These are phyloP conservation scores for Drosophila testacea DNA, from an alignment of 2,888 invertebrate genomes.

Conservation along the genomic window DNA sequence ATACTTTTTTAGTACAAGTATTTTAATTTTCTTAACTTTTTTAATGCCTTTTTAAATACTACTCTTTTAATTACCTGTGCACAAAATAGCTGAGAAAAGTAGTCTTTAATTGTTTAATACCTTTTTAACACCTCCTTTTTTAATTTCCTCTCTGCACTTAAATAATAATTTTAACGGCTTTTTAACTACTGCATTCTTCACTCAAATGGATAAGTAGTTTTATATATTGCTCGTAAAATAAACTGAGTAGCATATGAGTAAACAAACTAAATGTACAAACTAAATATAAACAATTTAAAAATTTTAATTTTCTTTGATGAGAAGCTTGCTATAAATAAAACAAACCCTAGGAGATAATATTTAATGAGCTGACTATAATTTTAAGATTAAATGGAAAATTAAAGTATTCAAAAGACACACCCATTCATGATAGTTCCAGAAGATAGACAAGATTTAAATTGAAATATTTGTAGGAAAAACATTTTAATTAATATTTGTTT, in stretches of 20 bases:
- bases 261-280: background rate
- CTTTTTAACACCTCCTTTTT: too few relatives aligned
- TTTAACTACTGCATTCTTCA: too few relatives aligned
- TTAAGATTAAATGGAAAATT: background rate
- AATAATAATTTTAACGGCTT: too few relatives aligned
- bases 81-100: too few relatives aligned
- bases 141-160: too few relatives aligned
- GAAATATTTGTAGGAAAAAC: slow-evolving; percentile 29
- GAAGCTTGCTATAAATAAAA: background rate
- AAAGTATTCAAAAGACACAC: background rate
- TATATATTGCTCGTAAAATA: background rate
- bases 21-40: too few relatives aligned
- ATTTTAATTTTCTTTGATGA: background rate
- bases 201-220: background rate
- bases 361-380: background rate
- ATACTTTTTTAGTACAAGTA: too few relatives aligned
- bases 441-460: background rate
- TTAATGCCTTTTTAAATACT: too few relatives aligned
- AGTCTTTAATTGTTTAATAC: too few relatives aligned
- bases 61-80: too few relatives aligned
- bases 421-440: background rate
- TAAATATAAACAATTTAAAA: background rate
- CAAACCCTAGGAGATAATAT: background rate
- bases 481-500: slow-evolving; percentile 28
- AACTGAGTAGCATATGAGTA: background rate